A percentile compares a stretch with the other conserved stretches of the same genome.
Evolutionary conservation across 2,113 vertebrate genomes (phyloP).

Genomic region (Progne subis): DNA sequence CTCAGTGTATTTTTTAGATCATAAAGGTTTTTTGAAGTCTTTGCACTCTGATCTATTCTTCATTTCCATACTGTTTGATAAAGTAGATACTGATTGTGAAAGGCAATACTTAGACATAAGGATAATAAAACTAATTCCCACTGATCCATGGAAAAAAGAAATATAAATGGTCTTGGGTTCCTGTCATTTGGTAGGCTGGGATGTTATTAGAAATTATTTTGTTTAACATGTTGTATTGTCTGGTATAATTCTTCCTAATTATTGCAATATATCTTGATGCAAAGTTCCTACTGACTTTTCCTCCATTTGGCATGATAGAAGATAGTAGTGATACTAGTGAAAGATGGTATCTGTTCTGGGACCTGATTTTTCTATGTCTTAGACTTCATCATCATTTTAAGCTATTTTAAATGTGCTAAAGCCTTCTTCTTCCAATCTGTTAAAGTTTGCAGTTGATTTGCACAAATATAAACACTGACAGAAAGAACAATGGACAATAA

Average conservation of each 20-base stretch:
- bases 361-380: background rate
- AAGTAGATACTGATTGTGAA: constrained; percentile 45
- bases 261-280: background rate
- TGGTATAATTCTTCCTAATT: background rate
- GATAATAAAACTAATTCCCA: constrained; percentile 31
- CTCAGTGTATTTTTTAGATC: background rate
- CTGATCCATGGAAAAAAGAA: constrained; percentile 38
- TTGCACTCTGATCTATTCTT: background rate
- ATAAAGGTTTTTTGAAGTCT: background rate
- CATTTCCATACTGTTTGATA: constrained; percentile 49
- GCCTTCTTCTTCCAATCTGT: background rate
- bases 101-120: constrained; percentile 40
- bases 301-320: background rate
- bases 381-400: background rate
- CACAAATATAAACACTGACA: background rate
- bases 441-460: background rate
- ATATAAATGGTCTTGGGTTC: background rate
- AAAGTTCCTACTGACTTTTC: background rate
- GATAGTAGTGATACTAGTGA: background rate
- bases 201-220: background rate
- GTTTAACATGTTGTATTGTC: background rate
- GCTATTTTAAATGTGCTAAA: background rate
- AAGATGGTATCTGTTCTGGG: background rate
- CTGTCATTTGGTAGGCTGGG: background rate
- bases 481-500: background rate